A percentile compares a stretch with the other conserved stretches of the same genome.
Evolutionary conservation across 2,797 vertebrate species (phyloP).

Genomic region (Sitta carolinensis): DNA sequence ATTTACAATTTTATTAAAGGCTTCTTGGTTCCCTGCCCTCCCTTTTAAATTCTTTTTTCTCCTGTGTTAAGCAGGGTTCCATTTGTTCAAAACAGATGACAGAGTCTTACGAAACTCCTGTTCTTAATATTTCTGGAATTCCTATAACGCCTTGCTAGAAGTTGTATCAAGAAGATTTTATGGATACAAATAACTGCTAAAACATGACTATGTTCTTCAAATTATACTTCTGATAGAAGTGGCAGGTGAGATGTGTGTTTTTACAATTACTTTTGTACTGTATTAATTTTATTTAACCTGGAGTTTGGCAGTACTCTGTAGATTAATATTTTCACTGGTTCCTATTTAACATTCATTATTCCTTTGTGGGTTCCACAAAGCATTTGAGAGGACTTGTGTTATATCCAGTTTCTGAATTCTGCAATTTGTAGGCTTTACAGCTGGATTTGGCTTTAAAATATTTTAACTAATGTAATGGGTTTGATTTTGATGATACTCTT

Average conservation of each 20-base stretch:
- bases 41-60: not conserved
- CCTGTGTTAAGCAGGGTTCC: not conserved
- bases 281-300: not conserved
- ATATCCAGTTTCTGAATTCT: not conserved
- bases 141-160: not conserved
- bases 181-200: not conserved
- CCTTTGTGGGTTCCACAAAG: not conserved
- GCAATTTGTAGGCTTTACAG: not conserved
- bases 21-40: not conserved
- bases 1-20: not conserved
- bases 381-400: not conserved
- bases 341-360: not conserved
- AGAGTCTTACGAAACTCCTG: not conserved
- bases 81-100: not conserved
- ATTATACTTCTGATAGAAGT: not conserved
- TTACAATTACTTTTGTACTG: not conserved
- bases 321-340: not conserved
- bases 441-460: not conserved
- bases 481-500: not conserved
- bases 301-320: not conserved
- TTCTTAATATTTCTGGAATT: not conserved
- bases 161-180: not conserved
- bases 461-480: not conserved
- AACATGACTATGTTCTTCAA: not conserved
- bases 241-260: not conserved